Evolutionary conservation across 1,140 invertebrate species (phyloP), one percentile per base, ranked within the genome.

Genomic region (Cydia splendana): DNA sequence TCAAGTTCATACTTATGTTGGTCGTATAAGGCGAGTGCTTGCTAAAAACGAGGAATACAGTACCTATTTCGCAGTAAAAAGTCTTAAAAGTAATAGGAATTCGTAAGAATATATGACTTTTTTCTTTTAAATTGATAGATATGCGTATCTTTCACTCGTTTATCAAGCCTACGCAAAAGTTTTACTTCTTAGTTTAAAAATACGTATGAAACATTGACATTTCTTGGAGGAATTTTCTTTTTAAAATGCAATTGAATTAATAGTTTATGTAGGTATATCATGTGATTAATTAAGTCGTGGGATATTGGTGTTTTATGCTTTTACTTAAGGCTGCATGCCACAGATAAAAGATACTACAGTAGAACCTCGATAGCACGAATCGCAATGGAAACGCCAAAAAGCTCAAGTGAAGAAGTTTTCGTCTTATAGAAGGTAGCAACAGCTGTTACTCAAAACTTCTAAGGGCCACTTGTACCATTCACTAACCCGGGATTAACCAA

Each of bases 141-240:
- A 53, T 53, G n/a, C 53, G n/a, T 57, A 57, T 57, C n/a, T 57
- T 57, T 57, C 48, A n/a, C 53, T 57, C 53, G 53, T 57, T 57
- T 57, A 57, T 57, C 53, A 57, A 57, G n/a, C 53, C 53, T 18
- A 57, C 53, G 53, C 53, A 57, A 57, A 51, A 51, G 48, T 51
- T 57, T 57, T 18, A 9, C n/a, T 20, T 5, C 53, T 20, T n/a
- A 57, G n/a, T 57, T n/a, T 51, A 18, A 57, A 57, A 57, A 57
- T n/a, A 13, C 53, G 15, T 57, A 57, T 51, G 48, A 18, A 57
- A 9, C 3, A 18, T 57, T n/a, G n/a, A 57, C 4, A 57, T 57
- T 57, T 57, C 4, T 57, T 7, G 53, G 0, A 18, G 18, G n/a
- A 57, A 7, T n/a, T 57, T 6, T n/a, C n/a, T 57, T 57, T 57